Evolutionary conservation across 2,797 vertebrate species (phyloP), one percentile per base, ranked within the genome.

Genomic region (Halcyon chelicuti): DNA sequence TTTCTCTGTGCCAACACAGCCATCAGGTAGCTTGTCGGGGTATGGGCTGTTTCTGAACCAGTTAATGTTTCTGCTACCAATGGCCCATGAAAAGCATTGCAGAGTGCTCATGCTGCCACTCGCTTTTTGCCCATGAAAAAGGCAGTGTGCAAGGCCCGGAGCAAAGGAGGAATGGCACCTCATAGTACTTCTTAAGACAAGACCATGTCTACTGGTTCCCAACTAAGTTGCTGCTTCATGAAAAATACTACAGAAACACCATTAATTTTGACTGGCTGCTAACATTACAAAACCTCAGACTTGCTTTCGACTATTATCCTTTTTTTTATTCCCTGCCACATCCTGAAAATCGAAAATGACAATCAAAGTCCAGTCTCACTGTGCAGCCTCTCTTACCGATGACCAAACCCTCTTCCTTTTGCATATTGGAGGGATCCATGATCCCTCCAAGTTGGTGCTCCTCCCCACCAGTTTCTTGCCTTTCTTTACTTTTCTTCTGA

Each of bases 41-140:
- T 80, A 88, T 0, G 1, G 19, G 15, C 3, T n/a, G 7, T 14
- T 89, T 79, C 84, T 70, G 67, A 82, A 72, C 11, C 42, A 54
- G 12, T 82, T 85, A n/a, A 79, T 20, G 14, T 54, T 66, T 73
- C 75, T 51, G 60, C 63, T 55, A 7, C 29, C 37, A 16, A 8
- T 26, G 31, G 55, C 14, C 55, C 51, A 39, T 22, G 51, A 76
- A 66, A 91, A 85, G n/a, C 9, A 12, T 31, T 52, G 21, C 0
- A 0, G 37, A 35, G 65, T 18, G 26, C 46, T 84, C 46, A 26
- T 0, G 0, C 37, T 66, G 37, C 29, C 77, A n/a, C 33, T 51
- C 74, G 58, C 31, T 49, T 49, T 85, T 42, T 37, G 37, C 67
- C 11, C 35, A 6, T 3, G 39, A 33, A 37, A 25, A 70, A 39